Evolutionary conservation across 2,888 invertebrate genomes (phyloP).

Genomic region (Petrolisthes manimaculis): DNA sequence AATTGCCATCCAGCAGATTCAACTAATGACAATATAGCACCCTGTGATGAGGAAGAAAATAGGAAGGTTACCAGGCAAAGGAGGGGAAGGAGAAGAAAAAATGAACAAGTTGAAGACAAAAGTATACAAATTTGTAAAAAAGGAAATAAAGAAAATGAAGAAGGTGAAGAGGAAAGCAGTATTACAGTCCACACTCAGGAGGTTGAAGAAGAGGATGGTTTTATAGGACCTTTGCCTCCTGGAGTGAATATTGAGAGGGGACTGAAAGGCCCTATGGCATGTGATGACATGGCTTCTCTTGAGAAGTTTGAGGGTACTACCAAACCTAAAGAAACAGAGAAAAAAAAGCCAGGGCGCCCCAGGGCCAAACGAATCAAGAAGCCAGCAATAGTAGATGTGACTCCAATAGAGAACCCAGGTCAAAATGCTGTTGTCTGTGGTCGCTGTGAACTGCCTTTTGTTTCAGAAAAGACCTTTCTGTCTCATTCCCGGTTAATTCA

Average conservation of each 20-base stretch:
- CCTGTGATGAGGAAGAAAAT: too few species aligned
- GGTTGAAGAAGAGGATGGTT: neutral
- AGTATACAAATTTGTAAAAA: neutral
- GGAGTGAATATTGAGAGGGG: neutral
- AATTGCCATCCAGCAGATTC: too few species aligned
- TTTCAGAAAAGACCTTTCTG: slow-evolving; percentile 25
- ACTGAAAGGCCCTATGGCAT: neutral
- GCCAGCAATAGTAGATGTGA: neutral
- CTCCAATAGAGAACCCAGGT: neutral
- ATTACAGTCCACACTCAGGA: neutral
- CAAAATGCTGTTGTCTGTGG: slow-evolving; percentile 41
- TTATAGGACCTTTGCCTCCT: neutral
- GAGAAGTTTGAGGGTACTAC: neutral
- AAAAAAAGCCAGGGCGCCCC: neutral
- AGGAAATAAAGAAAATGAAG: too few species aligned
- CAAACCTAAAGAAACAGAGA: neutral
- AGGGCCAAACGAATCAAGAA: neutral
- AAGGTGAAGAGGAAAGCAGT: neutral
- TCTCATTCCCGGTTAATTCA: slow-evolving; percentile 37
- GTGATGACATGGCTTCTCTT: neutral
- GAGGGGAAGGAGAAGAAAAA: too few species aligned
- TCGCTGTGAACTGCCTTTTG: slow-evolving; percentile 28
- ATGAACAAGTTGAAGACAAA: neutral
- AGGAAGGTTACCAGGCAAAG: too few species aligned
- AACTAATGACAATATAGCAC: too few species aligned